Percentiles rank a stretch among this genome's conserved stretches.
These are phyloP conservation scores for Vannuccia rotundouncinata DNA, from an alignment of 2,888 invertebrate species.

Conservation along the genomic window DNA sequence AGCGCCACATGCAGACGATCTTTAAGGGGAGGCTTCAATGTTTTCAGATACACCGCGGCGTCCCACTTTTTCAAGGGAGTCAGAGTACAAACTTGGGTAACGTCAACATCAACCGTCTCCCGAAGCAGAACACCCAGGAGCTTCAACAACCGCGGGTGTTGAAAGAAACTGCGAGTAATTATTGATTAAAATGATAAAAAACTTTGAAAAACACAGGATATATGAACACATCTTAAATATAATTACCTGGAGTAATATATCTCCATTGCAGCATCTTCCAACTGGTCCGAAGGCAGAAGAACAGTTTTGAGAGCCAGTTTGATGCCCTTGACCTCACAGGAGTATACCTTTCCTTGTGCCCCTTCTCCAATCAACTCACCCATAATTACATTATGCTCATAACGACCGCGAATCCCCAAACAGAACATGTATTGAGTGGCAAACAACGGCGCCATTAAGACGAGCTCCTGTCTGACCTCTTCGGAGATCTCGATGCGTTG, in stretches of 20 bases:
- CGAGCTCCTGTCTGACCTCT: not conserved
- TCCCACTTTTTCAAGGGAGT: constrained; percentile 1
- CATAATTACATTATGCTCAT: no score
- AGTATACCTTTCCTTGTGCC: constrained; percentile 1
- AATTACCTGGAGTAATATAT: constrained; percentile 28
- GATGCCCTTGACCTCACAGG: not conserved
- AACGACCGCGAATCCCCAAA: not conserved
- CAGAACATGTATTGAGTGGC: not conserved
- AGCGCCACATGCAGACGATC: not conserved
- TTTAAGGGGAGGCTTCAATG: not conserved
- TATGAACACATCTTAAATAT: no score
- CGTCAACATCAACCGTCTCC: not conserved
- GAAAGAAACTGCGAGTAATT: constrained; percentile 18
- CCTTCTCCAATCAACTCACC: no score
- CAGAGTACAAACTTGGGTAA: not conserved
- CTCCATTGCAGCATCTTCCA: not conserved
- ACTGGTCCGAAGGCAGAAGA: not conserved
- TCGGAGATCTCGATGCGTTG: not conserved
- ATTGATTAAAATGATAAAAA: not conserved
- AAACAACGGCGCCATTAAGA: not conserved
- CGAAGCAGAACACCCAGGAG: not conserved
- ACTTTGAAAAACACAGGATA: no score
- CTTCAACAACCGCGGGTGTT: constrained; percentile 9
- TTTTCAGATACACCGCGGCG: not conserved
- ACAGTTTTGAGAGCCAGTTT: not conserved